A percentile compares a stretch with the other conserved stretches of the same genome.
phyloP scores from a whole-genome alignment of 2,113 vertebrate genomes.

The Scalopus aquaticus region DNA sequence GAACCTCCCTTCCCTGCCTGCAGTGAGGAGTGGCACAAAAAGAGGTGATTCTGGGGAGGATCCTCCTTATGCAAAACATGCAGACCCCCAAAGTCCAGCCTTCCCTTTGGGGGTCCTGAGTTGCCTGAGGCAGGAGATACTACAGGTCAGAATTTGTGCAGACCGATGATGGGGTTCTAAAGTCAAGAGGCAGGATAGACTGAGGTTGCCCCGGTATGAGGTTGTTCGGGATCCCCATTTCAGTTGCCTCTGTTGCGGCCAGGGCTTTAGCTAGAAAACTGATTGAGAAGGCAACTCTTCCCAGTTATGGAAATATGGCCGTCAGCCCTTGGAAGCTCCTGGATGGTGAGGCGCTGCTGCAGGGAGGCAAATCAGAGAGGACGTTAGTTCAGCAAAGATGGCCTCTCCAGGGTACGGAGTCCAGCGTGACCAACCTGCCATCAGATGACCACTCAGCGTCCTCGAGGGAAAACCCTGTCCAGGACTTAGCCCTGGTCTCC shows the following conservation, averaged over 20 bases:
- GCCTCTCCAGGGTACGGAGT: neutral
- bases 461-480: neutral
- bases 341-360: accelerated
- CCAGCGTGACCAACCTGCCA: neutral
- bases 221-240: neutral
- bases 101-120: neutral
- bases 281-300: neutral
- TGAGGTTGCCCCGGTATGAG: accelerated
- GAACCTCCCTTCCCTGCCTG: neutral
- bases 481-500: neutral
- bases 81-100: no score
- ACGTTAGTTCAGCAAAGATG: neutral
- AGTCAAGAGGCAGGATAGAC: neutral
- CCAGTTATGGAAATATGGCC: neutral
- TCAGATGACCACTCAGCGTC: neutral
- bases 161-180: no score
- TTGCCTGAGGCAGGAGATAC: neutral
- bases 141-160: neutral
- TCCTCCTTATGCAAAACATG: no score
- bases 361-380: neutral
- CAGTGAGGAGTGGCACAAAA: neutral
- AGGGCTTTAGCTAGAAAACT: neutral
- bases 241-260: no score
- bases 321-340: no score
- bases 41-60: no score